Conservation (phyloP, 1,140 invertebrate species). For the Tenebrio molitor region DNA sequence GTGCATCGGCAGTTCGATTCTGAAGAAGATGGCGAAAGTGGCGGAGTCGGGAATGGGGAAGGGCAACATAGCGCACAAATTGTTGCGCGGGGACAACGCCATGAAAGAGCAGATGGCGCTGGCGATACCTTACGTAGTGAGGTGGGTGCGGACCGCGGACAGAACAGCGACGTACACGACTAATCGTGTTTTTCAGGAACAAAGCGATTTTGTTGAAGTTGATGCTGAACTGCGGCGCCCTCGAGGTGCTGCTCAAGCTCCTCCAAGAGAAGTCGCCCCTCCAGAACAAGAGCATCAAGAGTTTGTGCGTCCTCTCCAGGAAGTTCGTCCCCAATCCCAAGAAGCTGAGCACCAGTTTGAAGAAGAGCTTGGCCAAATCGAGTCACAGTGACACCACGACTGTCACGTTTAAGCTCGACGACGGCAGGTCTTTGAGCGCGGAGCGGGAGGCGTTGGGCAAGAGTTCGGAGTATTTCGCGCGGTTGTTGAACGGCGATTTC, state of each 20-base stretch:
- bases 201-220: conserved; percentile 56
- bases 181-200: too few relatives aligned
- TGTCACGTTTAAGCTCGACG: conserved; percentile 76
- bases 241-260: conserved; percentile 59
- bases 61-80: conserved; percentile 70
- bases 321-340: conserved; percentile 69
- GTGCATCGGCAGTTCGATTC: conserved; percentile 64
- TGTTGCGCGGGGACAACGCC: conserved; percentile 66
- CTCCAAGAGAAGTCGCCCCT: conserved; percentile 50
- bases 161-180: too few relatives aligned
- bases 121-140: conserved; percentile 70
- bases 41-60: conserved; percentile 70
- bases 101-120: conserved; percentile 68
- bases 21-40: conserved; percentile 66
- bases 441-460: conserved; percentile 73
- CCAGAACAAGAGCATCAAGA: conserved; percentile 54
- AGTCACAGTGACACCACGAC: conserved; percentile 59
- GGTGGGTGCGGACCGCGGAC: conserved; percentile 64
- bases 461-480: conserved; percentile 75
- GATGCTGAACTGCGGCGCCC: conserved; percentile 60
- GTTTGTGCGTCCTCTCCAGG: conserved; percentile 65
- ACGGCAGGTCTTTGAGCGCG: conserved; percentile 72
- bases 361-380: conserved; percentile 61
- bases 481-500: conserved; percentile 77
- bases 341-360: conserved; percentile 58